Percentiles rank a stretch among this genome's conserved stretches.
Evolutionary conservation across 2,113 vertebrate genomes (phyloP).

Genomic region (Neogale vison): DNA sequence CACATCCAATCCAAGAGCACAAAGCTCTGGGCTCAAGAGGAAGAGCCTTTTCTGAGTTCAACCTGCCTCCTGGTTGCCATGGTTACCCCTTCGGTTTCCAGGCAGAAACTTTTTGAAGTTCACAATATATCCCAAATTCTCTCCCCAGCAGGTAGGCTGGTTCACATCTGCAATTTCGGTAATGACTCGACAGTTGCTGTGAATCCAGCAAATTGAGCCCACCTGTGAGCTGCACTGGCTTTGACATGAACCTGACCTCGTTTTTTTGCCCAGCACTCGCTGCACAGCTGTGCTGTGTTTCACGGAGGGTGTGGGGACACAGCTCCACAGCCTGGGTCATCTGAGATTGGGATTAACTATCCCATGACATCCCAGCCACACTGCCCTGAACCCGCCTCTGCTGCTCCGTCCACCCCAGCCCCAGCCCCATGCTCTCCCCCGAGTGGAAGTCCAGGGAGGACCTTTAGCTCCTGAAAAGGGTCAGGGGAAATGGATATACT

Average conservation of each 20-base stretch:
- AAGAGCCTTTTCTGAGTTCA: constrained; percentile 47
- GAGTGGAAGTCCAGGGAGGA: not conserved
- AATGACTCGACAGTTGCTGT: constrained; percentile 19
- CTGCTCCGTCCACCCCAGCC: not conserved
- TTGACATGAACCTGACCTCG: constrained; percentile 30
- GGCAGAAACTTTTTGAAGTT: constrained; percentile 76
- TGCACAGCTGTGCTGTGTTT: not conserved
- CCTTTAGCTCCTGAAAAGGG: not conserved
- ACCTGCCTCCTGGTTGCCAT: constrained; percentile 58
- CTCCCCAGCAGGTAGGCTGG: constrained; percentile 57
- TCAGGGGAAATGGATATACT: not conserved
- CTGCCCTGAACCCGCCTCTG: not conserved
- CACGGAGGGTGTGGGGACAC: not conserved
- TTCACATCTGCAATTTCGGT: constrained; percentile 31
- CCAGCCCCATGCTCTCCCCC: not conserved
- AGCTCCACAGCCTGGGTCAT: not conserved
- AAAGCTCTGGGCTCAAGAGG: constrained; percentile 34
- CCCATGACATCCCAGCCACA: not conserved
- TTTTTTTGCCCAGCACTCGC: not conserved
- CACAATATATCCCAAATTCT: constrained; percentile 55
- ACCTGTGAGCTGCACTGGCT: not conserved
- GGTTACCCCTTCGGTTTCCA: constrained; percentile 65
- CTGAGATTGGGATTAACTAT: not conserved
- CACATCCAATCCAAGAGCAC: constrained; percentile 13
- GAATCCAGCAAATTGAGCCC: not conserved